Evolutionary conservation across 2,888 invertebrate genomes (phyloP).

Genomic region (Lordiphosa fenestrarum): DNA sequence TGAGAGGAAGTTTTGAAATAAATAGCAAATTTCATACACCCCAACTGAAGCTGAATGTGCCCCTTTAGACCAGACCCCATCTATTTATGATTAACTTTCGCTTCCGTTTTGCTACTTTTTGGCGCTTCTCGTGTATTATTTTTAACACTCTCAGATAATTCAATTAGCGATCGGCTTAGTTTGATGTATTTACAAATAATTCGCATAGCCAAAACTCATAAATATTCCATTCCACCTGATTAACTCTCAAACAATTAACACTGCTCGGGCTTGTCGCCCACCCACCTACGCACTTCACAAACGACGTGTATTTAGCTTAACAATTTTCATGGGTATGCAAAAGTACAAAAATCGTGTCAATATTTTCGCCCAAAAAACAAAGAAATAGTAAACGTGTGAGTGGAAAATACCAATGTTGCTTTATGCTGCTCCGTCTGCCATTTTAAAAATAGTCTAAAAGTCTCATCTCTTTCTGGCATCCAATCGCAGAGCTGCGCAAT

Average conservation of each 20-base stretch:
- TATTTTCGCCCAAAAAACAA: constrained; percentile 57
- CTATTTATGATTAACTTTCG: too few relatives aligned
- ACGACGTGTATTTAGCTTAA: constrained; percentile 53
- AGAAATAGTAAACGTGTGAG: constrained; percentile 28
- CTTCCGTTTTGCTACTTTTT: too few relatives aligned
- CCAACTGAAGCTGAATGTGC: too few relatives aligned
- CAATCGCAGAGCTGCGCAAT: constrained; percentile 40
- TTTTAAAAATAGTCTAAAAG: constrained; percentile 41
- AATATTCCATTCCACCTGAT: constrained; percentile 61
- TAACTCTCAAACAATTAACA: constrained; percentile 54
- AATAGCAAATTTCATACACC: too few relatives aligned
- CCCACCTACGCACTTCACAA: constrained; percentile 40
- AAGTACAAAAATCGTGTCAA: constrained; percentile 55
- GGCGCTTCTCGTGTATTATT: too few relatives aligned
- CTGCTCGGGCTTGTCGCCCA: constrained; percentile 20
- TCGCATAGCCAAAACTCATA: constrained; percentile 29
- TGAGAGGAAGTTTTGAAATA: background rate
- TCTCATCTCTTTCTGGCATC: constrained; percentile 12
- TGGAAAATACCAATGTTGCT: constrained; percentile 40
- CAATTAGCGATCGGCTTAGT: too few relatives aligned
- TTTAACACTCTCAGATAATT: too few relatives aligned
- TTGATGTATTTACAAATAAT: background rate
- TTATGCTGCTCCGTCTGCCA: constrained; percentile 13
- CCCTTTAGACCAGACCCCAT: too few relatives aligned
- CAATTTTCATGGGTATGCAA: constrained; percentile 59